Conservation (phyloP, 2,888 invertebrate species). For the Tiliacea citrago region DNA sequence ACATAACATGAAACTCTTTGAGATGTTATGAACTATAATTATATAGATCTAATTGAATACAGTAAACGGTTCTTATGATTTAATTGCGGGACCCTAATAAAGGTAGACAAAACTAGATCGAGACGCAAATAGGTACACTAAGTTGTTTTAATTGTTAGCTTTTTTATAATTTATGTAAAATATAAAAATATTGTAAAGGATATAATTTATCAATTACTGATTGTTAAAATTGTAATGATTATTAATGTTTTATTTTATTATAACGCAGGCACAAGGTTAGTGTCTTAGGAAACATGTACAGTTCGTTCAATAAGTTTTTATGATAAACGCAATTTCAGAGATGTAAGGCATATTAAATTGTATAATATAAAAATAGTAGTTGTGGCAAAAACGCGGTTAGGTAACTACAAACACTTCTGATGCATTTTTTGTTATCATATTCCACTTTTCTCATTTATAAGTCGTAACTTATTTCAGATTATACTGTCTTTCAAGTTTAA, state of each 20-base stretch:
- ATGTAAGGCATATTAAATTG: conserved; percentile 34
- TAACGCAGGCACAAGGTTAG: conserved; percentile 38
- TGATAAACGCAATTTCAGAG: conserved; percentile 13
- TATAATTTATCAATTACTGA: conserved; percentile 19
- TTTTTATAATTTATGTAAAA: conserved; percentile 36
- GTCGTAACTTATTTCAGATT: conserved; percentile 37
- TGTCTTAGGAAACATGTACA: conserved; percentile 16
- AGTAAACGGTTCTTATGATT: conserved; percentile 31
- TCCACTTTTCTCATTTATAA: conserved; percentile 21
- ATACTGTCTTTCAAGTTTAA: conserved; percentile 36
- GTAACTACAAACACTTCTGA: conserved; percentile 17
- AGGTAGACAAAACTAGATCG: conserved; percentile 45
- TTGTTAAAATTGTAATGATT: conserved; percentile 13
- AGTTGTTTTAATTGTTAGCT: conserved; percentile 40
- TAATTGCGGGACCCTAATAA: conserved; percentile 46
- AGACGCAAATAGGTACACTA: conserved; percentile 25
- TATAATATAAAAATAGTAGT: conserved; percentile 10
- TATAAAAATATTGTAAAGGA: conserved; percentile 25
- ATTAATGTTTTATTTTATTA: conserved; percentile 34
- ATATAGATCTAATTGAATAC: conserved; percentile 17
- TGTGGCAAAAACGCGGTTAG: conserved; percentile 15
- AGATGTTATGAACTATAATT: conserved; percentile 22
- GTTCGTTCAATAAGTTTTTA: conserved; percentile 34
- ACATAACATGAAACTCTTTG: conserved; percentile 34
- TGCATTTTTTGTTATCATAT: conserved; percentile 40